Conservation (phyloP, 1,140 invertebrate species). For the Camponotus vicinus region DNA sequence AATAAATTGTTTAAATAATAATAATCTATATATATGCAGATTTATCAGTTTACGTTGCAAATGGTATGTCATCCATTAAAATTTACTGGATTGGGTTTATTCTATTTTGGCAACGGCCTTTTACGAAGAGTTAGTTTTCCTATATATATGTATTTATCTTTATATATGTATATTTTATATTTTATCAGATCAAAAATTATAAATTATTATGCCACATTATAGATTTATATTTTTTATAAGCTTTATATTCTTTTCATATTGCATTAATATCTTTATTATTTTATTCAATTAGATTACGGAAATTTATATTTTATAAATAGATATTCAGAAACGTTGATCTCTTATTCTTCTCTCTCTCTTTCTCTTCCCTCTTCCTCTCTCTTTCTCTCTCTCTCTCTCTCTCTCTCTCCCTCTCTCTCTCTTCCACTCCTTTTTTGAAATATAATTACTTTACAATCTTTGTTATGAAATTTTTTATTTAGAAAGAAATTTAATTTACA, state of each 20-base stretch:
- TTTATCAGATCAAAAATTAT: background rate
- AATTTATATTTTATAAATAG: background rate
- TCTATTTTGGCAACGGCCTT: constrained; percentile 2
- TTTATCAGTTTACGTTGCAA: constrained; percentile 27
- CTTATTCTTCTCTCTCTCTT: too few species aligned
- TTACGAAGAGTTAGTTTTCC: background rate
- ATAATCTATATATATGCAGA: constrained; percentile 12
- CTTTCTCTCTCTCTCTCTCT: too few species aligned
- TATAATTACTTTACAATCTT: too few species aligned
- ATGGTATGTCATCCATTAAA: background rate
- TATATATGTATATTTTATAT: background rate
- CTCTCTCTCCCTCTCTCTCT: too few species aligned
- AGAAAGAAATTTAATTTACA: background rate
- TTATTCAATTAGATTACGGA: background rate
- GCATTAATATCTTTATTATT: background rate
- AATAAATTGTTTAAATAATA: too few species aligned
- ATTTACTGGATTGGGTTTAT: constrained; percentile 19
- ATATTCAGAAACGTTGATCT: background rate
- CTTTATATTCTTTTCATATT: background rate
- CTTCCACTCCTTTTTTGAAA: background rate
- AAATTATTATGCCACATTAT: background rate
- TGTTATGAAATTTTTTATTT: background rate
- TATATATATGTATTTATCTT: background rate
- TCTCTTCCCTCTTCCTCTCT: too few species aligned
- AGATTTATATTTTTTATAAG: background rate